Percentiles rank a stretch among this genome's conserved stretches.
phyloP scores from a whole-genome alignment of 1,140 invertebrate genomes.

The Bombus ignitus region DNA sequence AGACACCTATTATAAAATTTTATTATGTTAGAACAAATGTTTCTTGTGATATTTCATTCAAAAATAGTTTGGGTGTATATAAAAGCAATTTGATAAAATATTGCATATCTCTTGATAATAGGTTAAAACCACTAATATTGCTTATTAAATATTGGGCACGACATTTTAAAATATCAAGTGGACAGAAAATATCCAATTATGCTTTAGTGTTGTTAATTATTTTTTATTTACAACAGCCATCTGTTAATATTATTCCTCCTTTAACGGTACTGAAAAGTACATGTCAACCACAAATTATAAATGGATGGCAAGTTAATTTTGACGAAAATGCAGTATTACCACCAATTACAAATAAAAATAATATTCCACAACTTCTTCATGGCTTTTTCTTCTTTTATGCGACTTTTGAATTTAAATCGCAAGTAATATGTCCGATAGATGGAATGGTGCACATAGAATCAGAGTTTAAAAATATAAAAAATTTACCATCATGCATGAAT shows the following conservation, averaged over 20 bases:
- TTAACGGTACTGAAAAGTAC: constrained; percentile 76
- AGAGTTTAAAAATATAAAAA: constrained; percentile 76
- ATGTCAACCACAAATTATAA: constrained; percentile 65
- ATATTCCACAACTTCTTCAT: constrained; percentile 81
- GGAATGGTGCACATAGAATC: constrained; percentile 79
- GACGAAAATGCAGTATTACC: constrained; percentile 55
- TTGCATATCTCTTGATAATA: constrained; percentile 83
- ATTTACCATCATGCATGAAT: constrained; percentile 76
- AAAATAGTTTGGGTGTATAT: constrained; percentile 85
- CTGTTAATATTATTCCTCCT: constrained; percentile 78
- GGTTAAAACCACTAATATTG: constrained; percentile 85
- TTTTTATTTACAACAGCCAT: constrained; percentile 86
- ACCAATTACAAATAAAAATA: constrained; percentile 57
- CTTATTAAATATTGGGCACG: constrained; percentile 88
- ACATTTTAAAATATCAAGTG: constrained; percentile 82
- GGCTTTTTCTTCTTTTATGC: constrained; percentile 85
- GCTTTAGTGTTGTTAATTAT: constrained; percentile 85
- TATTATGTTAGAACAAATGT: constrained; percentile 83
- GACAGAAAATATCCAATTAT: constrained; percentile 85
- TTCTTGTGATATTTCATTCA: constrained; percentile 88
- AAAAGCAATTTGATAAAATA: constrained; percentile 86
- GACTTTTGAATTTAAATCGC: constrained; percentile 81
- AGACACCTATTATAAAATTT: constrained; percentile 89
- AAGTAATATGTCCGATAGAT: constrained; percentile 83
- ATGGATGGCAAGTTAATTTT: constrained; percentile 83